Evolutionary conservation across 1,140 invertebrate genomes (phyloP), one percentile per base, ranked within the genome.

Genomic region (Bombyx mandarina): DNA sequence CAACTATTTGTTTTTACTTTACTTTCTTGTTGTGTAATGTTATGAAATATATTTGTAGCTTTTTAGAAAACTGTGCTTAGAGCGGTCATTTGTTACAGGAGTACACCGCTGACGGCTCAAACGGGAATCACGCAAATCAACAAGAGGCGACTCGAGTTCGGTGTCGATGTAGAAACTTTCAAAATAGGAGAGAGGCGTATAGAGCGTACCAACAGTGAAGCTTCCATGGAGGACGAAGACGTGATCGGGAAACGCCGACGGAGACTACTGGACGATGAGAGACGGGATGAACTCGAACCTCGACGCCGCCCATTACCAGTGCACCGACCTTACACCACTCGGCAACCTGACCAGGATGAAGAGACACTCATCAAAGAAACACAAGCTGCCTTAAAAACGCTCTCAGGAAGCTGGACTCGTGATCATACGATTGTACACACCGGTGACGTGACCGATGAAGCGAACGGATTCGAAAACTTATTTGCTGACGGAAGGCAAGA

Each of bases 351-450:
- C 47, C 84, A 91, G 82, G 94, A 95, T 65, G 93, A 96, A 64
- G 94, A 95, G 77, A 93, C 92, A 2, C 86, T 95, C 7, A 95
- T 97, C 57, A 88, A 94, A 50, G 95, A 97, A 81, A 96, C 95
- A 1, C 95, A 97, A 75, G 94, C 93, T 3, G 94, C 94, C 0
- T 79, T 97, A 45, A 94, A 94, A 71, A 95, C 93, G 70, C 82
- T 97, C 0, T 95, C 94, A 0, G 94, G 94, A 4, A 94, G 91
- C 71, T 95, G 94, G 94, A 90, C 92, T 1, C 85, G 88, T 45
- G 92, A 92, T 3, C 90, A 92, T 1, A 82, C 90, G 9, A 91
- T 90, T 12, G 77, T 90, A 10, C 93, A 93, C 62, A 90, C 90
- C 35, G 82, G 90, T 45, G 89, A 91, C n/a, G 91, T 91, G 60